Percentiles rank a stretch among this genome's conserved stretches.
These are phyloP conservation scores for Lagopus muta DNA, from an alignment of 2,113 vertebrate species.

Conservation along the genomic window DNA sequence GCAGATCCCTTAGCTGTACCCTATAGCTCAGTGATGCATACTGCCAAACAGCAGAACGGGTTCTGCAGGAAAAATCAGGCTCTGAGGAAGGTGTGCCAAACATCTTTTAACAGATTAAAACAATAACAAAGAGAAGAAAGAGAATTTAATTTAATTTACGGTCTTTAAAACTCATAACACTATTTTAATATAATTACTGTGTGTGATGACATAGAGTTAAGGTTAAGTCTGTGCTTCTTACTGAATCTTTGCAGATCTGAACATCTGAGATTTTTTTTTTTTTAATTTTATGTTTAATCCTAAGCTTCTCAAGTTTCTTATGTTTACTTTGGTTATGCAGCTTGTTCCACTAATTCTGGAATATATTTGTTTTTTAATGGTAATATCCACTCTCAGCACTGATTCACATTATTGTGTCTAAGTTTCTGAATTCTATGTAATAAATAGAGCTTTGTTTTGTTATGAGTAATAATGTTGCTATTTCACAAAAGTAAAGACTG, in stretches of 20 bases:
- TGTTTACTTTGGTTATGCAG: not conserved
- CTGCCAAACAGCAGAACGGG: constrained; percentile 1
- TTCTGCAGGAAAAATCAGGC: constrained; percentile 19
- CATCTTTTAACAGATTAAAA: not conserved
- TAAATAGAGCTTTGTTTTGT: not conserved
- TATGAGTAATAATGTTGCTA: not conserved
- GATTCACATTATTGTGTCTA: not conserved
- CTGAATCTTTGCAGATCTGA: not conserved
- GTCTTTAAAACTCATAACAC: not conserved
- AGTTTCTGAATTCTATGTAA: not conserved
- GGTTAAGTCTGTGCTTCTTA: not conserved
- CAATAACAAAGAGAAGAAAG: not conserved
- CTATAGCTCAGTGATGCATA: not conserved
- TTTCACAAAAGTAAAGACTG: not conserved
- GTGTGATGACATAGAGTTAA: not conserved
- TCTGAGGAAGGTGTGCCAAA: not conserved
- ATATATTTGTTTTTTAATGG: not conserved
- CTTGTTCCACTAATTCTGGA: not conserved
- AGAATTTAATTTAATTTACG: rapidly evolving
- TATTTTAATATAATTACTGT: not conserved
- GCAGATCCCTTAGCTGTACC: not conserved
- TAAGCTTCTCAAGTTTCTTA: not conserved
- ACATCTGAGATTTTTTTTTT: rapidly evolving
- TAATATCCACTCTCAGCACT: not conserved
- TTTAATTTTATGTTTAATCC: not conserved